phyloP scores from a whole-genome alignment of 2,797 vertebrate genomes.

The Tolypeutes matacus region DNA sequence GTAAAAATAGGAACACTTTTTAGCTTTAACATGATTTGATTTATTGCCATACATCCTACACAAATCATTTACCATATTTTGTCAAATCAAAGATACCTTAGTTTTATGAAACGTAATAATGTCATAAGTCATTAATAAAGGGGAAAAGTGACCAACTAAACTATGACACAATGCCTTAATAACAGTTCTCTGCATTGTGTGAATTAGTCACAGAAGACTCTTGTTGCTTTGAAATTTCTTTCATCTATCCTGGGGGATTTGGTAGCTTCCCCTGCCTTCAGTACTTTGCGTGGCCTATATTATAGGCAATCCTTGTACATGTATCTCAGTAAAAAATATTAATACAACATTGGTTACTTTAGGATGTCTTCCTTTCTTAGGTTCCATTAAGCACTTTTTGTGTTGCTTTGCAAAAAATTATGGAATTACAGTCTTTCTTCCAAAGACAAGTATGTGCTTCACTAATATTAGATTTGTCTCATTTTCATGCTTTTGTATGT shows the following conservation, averaged over 20 bases:
- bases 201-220: background rate
- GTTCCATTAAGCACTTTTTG: background rate
- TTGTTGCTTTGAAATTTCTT: background rate
- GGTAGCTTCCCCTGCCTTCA: background rate
- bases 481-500: background rate
- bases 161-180: background rate
- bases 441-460: background rate
- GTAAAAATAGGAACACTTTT: background rate
- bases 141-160: background rate
- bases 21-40: background rate
- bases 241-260: background rate
- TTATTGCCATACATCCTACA: background rate
- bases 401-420: background rate
- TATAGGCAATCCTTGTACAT: background rate
- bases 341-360: background rate
- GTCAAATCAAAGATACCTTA: background rate
- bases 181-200: background rate
- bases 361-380: background rate
- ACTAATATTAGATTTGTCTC: background rate
- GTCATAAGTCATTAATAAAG: background rate
- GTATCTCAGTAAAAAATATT: background rate
- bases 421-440: background rate
- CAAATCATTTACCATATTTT: background rate
- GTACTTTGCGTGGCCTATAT: background rate
- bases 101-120: background rate